A percentile compares a stretch with the other conserved stretches of the same genome.
These are phyloP conservation scores for Aphrophora alni DNA, from an alignment of 2,888 invertebrate species.

Conservation along the genomic window DNA sequence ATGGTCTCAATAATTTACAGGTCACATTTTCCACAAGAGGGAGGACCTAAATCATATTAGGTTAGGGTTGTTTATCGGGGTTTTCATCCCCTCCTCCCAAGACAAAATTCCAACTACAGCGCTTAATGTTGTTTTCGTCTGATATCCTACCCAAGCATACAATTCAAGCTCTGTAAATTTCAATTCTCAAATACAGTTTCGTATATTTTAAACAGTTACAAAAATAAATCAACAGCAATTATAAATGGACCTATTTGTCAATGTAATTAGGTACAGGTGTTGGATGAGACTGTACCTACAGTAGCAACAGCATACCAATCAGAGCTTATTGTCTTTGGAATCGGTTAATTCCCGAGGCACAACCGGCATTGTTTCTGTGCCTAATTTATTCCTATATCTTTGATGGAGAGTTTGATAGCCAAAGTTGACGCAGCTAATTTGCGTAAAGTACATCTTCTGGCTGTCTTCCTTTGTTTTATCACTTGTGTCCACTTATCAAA, in stretches of 20 bases:
- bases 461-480: conserved; percentile 38
- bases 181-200: too few relatives aligned
- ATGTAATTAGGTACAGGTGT: not conserved
- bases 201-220: too few relatives aligned
- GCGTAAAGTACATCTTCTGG: conserved; percentile 30
- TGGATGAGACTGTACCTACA: not conserved
- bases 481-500: conserved; percentile 34
- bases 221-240: not conserved
- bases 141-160: too few relatives aligned
- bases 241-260: not conserved
- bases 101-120: too few relatives aligned
- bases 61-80: too few relatives aligned
- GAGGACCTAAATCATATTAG: too few relatives aligned
- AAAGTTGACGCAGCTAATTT: conserved; percentile 38
- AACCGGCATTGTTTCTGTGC: conserved; percentile 31
- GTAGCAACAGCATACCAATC: conserved; percentile 4
- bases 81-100: too few relatives aligned
- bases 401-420: conserved; percentile 35
- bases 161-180: too few relatives aligned
- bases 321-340: not conserved
- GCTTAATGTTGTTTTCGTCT: too few relatives aligned
- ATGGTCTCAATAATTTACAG: too few relatives aligned
- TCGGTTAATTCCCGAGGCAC: conserved; percentile 32
- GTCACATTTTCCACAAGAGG: too few relatives aligned
- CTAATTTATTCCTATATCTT: conserved; percentile 40